These are phyloP conservation scores for Psophia crepitans DNA, from an alignment of 2,113 vertebrate genomes.

Conservation along the genomic window DNA sequence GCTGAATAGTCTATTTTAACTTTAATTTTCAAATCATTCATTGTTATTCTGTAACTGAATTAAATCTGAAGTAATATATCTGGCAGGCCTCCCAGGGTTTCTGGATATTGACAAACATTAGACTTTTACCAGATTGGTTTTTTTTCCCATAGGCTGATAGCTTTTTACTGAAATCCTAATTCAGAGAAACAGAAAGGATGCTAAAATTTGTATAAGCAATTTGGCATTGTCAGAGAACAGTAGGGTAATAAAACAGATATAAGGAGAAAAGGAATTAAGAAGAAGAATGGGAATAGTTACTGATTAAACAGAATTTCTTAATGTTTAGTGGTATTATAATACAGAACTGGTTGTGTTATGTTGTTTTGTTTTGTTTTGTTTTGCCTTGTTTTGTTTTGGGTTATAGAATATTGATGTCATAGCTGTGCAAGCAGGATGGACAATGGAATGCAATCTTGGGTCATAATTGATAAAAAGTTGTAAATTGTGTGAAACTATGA, in stretches of 20 bases:
- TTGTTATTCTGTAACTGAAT: not conserved
- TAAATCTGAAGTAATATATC: not conserved
- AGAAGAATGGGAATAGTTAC: not conserved
- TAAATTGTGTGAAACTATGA: not conserved
- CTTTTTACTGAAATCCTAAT: not conserved
- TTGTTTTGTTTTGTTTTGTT: not conserved
- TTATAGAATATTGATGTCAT: not conserved
- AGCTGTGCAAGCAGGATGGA: not conserved
- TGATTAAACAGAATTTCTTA: not conserved
- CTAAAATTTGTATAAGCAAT: not conserved
- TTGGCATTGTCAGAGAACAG: not conserved
- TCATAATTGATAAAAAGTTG: not conserved
- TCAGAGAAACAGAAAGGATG: not conserved
- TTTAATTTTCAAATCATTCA: not conserved
- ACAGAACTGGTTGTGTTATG: no score
- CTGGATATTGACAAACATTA: not conserved
- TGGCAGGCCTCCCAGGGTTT: not conserved
- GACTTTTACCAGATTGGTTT: not conserved
- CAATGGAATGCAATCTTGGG: not conserved
- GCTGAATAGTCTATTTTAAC: not conserved
- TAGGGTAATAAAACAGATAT: not conserved
- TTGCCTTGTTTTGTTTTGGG: no score
- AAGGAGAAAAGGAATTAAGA: not conserved
- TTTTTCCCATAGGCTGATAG: not conserved
- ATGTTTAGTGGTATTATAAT: not conserved